Evolutionary conservation across 1,140 invertebrate genomes (phyloP).

Genomic region (Catajapyx aquilonaris): DNA sequence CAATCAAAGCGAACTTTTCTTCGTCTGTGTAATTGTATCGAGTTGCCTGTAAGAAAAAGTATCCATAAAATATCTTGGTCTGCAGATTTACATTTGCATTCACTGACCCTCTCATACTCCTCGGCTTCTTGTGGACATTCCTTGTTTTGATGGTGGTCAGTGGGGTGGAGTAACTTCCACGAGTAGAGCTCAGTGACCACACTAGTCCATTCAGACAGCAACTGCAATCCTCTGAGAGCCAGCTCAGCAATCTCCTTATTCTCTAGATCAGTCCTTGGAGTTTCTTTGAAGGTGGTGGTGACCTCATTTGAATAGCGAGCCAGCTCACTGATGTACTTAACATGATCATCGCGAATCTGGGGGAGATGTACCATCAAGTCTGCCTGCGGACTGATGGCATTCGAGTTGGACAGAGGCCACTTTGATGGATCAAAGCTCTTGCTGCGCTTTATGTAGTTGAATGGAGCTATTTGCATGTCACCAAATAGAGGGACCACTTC

Average conservation of each 20-base stretch:
- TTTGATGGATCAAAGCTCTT: conserved; percentile 80
- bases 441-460: conserved; percentile 91
- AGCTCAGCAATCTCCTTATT: conserved; percentile 84
- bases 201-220: conserved; percentile 90
- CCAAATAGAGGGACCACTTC: conserved; percentile 97
- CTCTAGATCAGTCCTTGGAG: conserved; percentile 72
- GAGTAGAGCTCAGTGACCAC: conserved; percentile 95
- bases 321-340: conserved; percentile 91
- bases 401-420: conserved; percentile 77
- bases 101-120: conserved; percentile 81
- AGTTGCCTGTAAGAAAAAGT: conserved; percentile 44
- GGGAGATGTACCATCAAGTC: conserved; percentile 91
- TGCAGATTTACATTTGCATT: conserved; percentile 3
- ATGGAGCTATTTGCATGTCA: conserved; percentile 98
- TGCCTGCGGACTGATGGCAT: conserved; percentile 70
- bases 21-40: conserved; percentile 94
- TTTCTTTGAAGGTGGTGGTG: conserved; percentile 74
- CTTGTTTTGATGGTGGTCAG: conserved; percentile 90
- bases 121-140: conserved; percentile 93
- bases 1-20: conserved; percentile 95
- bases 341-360: conserved; percentile 88
- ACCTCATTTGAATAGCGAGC: conserved; percentile 87
- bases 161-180: conserved; percentile 95
- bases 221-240: conserved; percentile 72
- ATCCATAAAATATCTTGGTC: conserved; percentile 3